Evolutionary conservation across 2,888 invertebrate species (phyloP), one percentile per base, ranked within the genome.

Genomic region (Drosophila imparisetae): DNA sequence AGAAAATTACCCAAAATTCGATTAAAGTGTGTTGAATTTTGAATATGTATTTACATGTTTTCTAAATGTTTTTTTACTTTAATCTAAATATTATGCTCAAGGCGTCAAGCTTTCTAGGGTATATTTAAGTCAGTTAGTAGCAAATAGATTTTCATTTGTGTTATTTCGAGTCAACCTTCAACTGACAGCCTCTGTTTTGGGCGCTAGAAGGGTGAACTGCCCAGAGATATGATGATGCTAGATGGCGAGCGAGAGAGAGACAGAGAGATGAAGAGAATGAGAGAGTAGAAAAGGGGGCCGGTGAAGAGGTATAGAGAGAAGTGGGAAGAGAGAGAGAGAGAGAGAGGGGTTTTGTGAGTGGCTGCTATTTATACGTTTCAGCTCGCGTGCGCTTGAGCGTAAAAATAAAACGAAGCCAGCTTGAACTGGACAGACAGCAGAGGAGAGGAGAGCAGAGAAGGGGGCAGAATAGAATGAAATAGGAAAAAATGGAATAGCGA

Each of bases 371-470:
- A 81, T 84, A 87, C 89, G 90, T 84, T 87, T 90, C 89, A 83
- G 90, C 89, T 87, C 78, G 78, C 88, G 87, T 87, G 90, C 87
- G 81, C 82, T 84, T 89, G 88, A 87, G 87, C 90, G 90, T 84
- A 78, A 84, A 90, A 86, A 90, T 79, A 84, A 89, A 87, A 78
- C 79, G 90, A 82, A 85, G 88, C 75, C 88, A 49, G 67, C 66
- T 68, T 45, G 57, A 55, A 64, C 61, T 55, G 55, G 58, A 45
- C 59, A 52, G 57, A 54, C 45, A 59, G 48, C 34, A 50, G n/a
- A 40, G 67, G 36, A 48, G 13, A 49, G 45, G 10, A 36, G 13
- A 49, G 45, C 10, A 52, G 10, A 36, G 11, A 29, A 34, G 49
- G 45, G 30, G 24, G 5, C 13, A 18, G 27, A 49, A 15, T 11